phyloP scores from a whole-genome alignment of 2,113 vertebrate species.

The Hypocryptadius cinnamomeus region DNA sequence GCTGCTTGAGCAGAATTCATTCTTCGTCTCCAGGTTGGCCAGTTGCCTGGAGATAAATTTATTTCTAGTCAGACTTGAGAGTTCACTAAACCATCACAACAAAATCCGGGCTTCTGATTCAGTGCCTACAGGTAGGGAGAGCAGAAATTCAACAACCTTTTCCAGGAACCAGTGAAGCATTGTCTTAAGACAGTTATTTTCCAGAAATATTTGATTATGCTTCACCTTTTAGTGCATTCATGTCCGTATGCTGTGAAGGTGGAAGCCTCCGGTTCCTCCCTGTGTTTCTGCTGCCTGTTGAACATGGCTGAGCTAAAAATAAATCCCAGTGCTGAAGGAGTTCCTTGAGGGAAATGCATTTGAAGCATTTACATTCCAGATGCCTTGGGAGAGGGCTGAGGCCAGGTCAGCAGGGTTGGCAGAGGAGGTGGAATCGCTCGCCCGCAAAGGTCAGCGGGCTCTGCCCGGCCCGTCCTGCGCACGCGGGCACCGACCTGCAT shows the following conservation, averaged over 20 bases:
- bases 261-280: neutral
- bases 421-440: neutral
- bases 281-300: neutral
- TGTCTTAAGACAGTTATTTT: neutral
- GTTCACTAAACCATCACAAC: neutral
- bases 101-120: neutral
- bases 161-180: neutral
- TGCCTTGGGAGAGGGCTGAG: neutral
- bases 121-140: neutral
- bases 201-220: neutral
- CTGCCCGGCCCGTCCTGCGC: neutral
- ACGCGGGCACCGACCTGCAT: neutral
- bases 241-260: neutral
- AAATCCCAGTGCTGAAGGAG: neutral
- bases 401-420: neutral
- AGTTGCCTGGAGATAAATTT: slow-evolving; percentile 13
- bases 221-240: neutral
- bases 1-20: neutral
- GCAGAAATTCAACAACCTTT: neutral
- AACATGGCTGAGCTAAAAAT: neutral
- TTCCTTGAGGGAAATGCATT: neutral
- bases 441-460: neutral
- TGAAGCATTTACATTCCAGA: neutral
- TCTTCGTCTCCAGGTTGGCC: neutral
- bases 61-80: neutral